Conservation (phyloP, 2,113 vertebrate species). For the Nycticryphes semicollaris region DNA sequence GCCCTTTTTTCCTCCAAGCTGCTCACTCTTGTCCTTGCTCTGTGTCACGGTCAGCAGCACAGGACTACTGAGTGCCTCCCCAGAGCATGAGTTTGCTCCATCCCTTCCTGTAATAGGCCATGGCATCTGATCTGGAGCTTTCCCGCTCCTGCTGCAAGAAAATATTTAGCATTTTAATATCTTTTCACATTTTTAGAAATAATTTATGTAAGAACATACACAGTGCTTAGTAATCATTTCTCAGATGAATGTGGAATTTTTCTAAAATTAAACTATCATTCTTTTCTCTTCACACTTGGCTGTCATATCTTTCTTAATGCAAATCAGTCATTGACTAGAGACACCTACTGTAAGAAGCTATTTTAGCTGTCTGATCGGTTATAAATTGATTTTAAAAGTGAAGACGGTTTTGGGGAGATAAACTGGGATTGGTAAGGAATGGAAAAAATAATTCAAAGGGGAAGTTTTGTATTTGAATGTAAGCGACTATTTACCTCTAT, state of each 20-base stretch:
- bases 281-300: conserved; percentile 61
- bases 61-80: not conserved
- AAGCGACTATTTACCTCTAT: not conserved
- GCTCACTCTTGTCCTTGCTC: accelerated
- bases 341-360: conserved; percentile 67
- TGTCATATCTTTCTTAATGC: conserved; percentile 68
- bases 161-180: conserved; percentile 62
- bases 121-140: not conserved
- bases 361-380: conserved; percentile 56
- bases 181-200: conserved; percentile 54
- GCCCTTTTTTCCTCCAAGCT: accelerated
- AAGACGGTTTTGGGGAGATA: not conserved
- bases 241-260: conserved; percentile 60
- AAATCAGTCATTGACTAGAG: conserved; percentile 70
- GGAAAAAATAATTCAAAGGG: conserved; percentile 36
- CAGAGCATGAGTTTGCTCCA: accelerated
- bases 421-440: conserved; percentile 15
- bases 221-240: conserved; percentile 71
- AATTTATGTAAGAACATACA: conserved; percentile 63
- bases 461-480: conserved; percentile 24
- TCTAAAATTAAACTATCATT: conserved; percentile 71
- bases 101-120: not conserved
- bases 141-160: not conserved
- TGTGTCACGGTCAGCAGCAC: not conserved
- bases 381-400: conserved; percentile 63